Evolutionary conservation across 2,113 vertebrate species (phyloP), one percentile per base, ranked within the genome.

Genomic region (Lepus timidus): DNA sequence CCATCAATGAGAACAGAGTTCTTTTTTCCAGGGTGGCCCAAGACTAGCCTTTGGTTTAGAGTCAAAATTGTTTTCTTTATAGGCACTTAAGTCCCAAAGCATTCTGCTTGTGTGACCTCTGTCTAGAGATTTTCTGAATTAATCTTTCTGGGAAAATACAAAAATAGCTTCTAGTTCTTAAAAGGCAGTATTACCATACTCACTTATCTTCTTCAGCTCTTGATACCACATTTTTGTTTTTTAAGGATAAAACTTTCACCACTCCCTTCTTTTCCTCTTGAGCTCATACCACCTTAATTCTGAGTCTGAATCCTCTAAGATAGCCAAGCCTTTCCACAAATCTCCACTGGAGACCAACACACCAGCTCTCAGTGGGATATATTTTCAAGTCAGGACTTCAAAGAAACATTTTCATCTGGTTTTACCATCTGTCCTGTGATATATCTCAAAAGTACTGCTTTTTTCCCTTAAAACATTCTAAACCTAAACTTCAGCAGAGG

Each of bases 151-250:
- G 64, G 51, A 89, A 70, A 84, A 61, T 44, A n/a, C 17, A 93
- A 85, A 92, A 82, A 85, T 4, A 91, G 44, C 17, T 61, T 81
- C 51, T n/a, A 27, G 9, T 71, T 91, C 58, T 85, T 79, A 92
- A 76, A 58, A 82, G 70, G 55, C 51, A 23, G 20, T 19, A 22
- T 76, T 75, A 74, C 2, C 67, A 9, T 36, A 3, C 33, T 78
- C 29, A 23, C 67, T 85, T 29, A 29, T n/a, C 70, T 85, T 51
- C 44, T 51, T 14, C 17, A 39, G 31, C 19, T 91, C 20, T 78
- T 49, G 80, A 52, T 87, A 9, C 31, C 55, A 58, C 64, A 49
- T 7, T 44, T 44, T 44, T 84, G 5, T 73, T 89, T 95, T 80
- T 83, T 49, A 86, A 44, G 93, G 27, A 49, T n/a, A 82, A 44